A percentile compares a stretch with the other conserved stretches of the same genome.
Conservation (phyloP, 2,797 vertebrate species). For the Myotis findleyi region DNA sequence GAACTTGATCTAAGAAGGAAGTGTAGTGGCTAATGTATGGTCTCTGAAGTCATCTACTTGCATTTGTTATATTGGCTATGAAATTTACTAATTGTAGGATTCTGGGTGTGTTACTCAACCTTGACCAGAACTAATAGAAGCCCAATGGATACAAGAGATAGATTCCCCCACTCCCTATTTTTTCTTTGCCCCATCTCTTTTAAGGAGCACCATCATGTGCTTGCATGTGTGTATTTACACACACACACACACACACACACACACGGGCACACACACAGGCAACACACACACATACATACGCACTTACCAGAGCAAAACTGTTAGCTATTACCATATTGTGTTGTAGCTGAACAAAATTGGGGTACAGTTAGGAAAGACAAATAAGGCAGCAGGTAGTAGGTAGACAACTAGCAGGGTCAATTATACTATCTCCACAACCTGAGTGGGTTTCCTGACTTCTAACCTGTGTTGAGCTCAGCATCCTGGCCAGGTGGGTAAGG, state of each 20-base stretch:
- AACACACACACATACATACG: background rate
- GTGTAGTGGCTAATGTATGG: background rate
- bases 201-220: background rate
- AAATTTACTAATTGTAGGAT: background rate
- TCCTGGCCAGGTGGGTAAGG: background rate
- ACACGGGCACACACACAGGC: background rate
- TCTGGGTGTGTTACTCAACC: background rate
- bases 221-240: background rate
- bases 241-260: background rate
- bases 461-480: background rate
- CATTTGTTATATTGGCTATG: background rate
- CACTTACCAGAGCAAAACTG: rapidly evolving
- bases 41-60: background rate
- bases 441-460: background rate
- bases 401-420: too few species aligned
- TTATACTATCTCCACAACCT: background rate
- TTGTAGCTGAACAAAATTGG: background rate
- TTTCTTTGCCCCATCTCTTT: background rate
- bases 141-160: background rate
- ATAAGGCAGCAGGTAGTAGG: background rate
- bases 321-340: background rate
- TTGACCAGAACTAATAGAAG: background rate
- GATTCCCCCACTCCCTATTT: too few species aligned
- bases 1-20: background rate
- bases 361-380: background rate